Percentiles rank a stretch among this genome's conserved stretches.
Conservation (phyloP, 2,797 vertebrate species). For the Chelon auratus region DNA sequence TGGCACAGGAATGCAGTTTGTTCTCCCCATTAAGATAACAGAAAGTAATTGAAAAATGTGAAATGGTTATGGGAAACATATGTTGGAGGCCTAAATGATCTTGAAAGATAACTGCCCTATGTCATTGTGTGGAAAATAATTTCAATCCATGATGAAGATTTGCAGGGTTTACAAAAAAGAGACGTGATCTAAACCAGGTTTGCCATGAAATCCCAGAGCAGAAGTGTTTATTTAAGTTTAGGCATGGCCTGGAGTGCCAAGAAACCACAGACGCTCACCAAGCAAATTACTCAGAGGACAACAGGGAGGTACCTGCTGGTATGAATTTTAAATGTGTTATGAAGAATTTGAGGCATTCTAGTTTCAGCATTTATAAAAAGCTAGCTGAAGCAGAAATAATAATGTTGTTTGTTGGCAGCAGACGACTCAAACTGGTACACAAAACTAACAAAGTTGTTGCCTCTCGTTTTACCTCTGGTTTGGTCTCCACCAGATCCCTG, state of each 20-base stretch:
- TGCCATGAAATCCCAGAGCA: conserved; percentile 69
- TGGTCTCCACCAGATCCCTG: neutral
- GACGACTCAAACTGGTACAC: no score
- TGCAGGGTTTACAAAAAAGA: conserved; percentile 40
- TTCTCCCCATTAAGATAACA: conserved; percentile 57
- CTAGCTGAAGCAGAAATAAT: neutral
- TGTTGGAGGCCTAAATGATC: conserved; percentile 72
- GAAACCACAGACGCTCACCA: conserved; percentile 34
- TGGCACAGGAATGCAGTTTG: conserved; percentile 51
- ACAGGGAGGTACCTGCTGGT: neutral
- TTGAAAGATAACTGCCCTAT: conserved; percentile 73
- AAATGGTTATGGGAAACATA: conserved; percentile 76
- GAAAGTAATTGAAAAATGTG: conserved; percentile 67
- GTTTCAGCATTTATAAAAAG: neutral
- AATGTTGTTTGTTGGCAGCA: no score
- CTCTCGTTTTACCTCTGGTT: neutral
- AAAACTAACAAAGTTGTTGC: no score
- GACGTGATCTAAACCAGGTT: conserved; percentile 77
- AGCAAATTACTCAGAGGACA: conserved; percentile 31
- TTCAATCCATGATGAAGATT: conserved; percentile 62
- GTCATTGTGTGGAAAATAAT: conserved; percentile 65
- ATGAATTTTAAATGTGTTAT: conserved; percentile 1
- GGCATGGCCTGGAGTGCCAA: conserved; percentile 26
- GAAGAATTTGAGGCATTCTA: neutral
- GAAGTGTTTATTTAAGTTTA: conserved; percentile 73